Evolutionary conservation across 2,797 vertebrate genomes (phyloP), one percentile per base, ranked within the genome.

Genomic region (Notolepis coatsorum): DNA sequence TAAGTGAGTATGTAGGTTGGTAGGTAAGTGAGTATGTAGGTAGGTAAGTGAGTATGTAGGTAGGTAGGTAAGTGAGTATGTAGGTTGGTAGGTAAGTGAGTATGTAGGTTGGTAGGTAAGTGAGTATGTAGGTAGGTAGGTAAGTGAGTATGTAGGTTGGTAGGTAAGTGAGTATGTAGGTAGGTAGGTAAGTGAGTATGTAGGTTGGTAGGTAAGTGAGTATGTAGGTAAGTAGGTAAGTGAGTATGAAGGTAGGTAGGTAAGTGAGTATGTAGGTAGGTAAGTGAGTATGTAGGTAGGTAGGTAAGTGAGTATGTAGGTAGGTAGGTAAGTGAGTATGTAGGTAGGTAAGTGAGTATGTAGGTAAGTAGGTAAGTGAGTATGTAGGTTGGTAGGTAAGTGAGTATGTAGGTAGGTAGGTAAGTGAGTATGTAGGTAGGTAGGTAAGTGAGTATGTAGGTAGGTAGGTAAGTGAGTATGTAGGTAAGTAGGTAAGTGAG

Each of bases 51-150:
- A n/a, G n/a, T n/a, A n/a, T n/a, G n/a, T n/a, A n/a, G 0, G 7
- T 17, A 10, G 18, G 15, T 17, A 5, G 38, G 38, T 73, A 42
- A 47, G 52, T 64, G 73, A 61, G 73, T 60, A 54, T 27, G 51
- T 39, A 25, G 61, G 28, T 58, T 47, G 43, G 52, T 68, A 65
- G 38, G n/a, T n/a, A n/a, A n/a, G n/a, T n/a, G n/a, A n/a, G n/a
- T n/a, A n/a, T n/a, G n/a, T n/a, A n/a, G 0, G 7, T 17, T 6
- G 18, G 15, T 17, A 5, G 38, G 38, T 73, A 42, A 47, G 52
- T 64, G 73, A 61, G 73, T 60, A 54, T 27, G 51, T 39, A 25
- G 61, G 28, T 58, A 50, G 43, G 52, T 68, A 65, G 38, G n/a
- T n/a, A n/a, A n/a, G n/a, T n/a, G n/a, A n/a, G n/a, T n/a, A n/a